Conservation (phyloP, 2,797 vertebrate genomes). For the Pangasius larnaudii region DNA sequence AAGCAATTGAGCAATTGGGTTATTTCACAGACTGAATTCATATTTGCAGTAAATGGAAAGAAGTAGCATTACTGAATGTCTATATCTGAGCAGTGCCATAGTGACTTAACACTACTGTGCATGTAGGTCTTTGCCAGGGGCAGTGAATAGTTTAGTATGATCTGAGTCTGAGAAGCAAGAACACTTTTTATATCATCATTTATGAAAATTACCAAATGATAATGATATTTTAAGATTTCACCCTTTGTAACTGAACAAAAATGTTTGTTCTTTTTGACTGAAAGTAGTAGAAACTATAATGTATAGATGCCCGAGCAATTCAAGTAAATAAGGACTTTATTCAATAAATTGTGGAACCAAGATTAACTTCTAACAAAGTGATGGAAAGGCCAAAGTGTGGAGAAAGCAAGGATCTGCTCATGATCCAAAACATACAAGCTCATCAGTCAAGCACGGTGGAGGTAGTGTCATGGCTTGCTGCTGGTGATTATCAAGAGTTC, state of each 20-base stretch:
- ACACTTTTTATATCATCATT: not conserved
- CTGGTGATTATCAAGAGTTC: not conserved
- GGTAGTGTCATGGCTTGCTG: not conserved
- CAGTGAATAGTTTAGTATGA: not conserved
- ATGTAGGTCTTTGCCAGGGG: conserved; percentile 1
- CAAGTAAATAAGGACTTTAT: too few species aligned
- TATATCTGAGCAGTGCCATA: not conserved
- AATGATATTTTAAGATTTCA: not conserved
- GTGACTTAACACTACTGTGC: not conserved
- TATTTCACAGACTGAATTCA: not conserved
- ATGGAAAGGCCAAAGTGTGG: too few species aligned
- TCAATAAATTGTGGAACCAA: too few species aligned
- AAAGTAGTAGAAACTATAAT: not conserved
- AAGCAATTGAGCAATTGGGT: conserved; percentile 25
- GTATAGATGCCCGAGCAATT: too few species aligned
- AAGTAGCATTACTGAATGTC: not conserved
- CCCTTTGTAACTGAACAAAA: not conserved
- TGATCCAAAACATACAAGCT: too few species aligned
- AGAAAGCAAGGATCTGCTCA: too few species aligned
- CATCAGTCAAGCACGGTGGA: too few species aligned
- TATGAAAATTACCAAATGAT: not conserved
- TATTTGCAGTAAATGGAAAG: conserved; percentile 15
- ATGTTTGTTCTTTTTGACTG: not conserved
- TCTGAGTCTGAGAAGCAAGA: not conserved
- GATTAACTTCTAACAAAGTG: too few species aligned